Conservation (phyloP, 2,888 invertebrate genomes). For the Amblyjoppa proteus region DNA sequence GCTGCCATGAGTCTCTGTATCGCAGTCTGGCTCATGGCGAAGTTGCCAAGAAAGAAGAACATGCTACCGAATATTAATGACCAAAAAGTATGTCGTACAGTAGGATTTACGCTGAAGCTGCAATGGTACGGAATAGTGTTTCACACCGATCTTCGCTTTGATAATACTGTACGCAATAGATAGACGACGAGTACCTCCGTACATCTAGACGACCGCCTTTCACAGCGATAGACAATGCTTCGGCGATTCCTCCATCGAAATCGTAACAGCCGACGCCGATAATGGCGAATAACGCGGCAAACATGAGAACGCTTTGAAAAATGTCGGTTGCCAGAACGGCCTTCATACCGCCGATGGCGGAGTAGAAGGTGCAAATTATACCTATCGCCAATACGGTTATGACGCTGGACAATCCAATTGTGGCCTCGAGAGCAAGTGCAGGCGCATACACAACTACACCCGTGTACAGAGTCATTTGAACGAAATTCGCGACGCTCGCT, state of each 20-base stretch:
- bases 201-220: slow-evolving; percentile 90
- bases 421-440: slow-evolving; percentile 87
- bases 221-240: slow-evolving; percentile 90
- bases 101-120: slow-evolving; percentile 92
- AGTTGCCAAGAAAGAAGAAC: slow-evolving; percentile 91
- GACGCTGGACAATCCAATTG: slow-evolving; percentile 85
- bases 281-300: slow-evolving; percentile 91
- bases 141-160: background rate
- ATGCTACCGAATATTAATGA: slow-evolving; percentile 91
- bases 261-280: slow-evolving; percentile 90
- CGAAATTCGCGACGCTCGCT: slow-evolving; percentile 87
- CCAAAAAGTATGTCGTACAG: slow-evolving; percentile 93
- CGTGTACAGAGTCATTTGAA: slow-evolving; percentile 87
- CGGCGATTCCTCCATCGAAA: slow-evolving; percentile 88
- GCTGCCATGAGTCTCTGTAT: slow-evolving; percentile 91
- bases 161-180: background rate
- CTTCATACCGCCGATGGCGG: slow-evolving; percentile 96
- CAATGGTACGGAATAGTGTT: background rate
- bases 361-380: slow-evolving; percentile 94
- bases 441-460: slow-evolving; percentile 89
- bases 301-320: slow-evolving; percentile 94
- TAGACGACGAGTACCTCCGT: slow-evolving; percentile 86
- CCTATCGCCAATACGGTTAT: slow-evolving; percentile 85
- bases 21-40: slow-evolving; percentile 95
- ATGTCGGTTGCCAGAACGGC: slow-evolving; percentile 95